phyloP scores from a whole-genome alignment of 2,888 invertebrate genomes.

The Osedax fenrisi region DNA sequence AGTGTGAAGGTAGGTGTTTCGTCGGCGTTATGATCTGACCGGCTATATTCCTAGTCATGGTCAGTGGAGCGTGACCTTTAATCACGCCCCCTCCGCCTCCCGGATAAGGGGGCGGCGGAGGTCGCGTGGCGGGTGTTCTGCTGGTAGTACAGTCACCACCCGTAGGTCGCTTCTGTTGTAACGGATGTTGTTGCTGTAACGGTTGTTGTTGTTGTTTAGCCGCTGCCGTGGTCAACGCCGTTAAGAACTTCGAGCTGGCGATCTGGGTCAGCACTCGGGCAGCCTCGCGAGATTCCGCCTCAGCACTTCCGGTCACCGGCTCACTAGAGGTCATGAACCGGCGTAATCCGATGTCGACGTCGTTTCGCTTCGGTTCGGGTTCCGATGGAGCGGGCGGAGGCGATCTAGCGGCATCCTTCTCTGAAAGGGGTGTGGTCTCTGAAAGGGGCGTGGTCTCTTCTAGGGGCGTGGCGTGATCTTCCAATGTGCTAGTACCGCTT shows the following conservation, averaged over 20 bases:
- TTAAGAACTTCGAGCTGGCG: not conserved
- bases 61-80: not conserved
- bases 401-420: not conserved
- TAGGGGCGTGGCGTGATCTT: not conserved
- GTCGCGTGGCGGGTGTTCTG: not conserved
- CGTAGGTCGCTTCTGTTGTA: no score
- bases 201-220: no score
- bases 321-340: not conserved
- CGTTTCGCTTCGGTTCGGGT: not conserved
- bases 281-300: not conserved
- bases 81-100: not conserved
- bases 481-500: not conserved
- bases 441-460: not conserved
- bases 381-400: not conserved
- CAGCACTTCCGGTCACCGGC: not conserved
- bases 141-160: not conserved
- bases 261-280: not conserved
- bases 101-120: not conserved
- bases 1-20: not conserved
- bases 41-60: slow-evolving; percentile 6
- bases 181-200: no score
- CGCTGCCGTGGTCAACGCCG: not conserved
- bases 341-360: not conserved
- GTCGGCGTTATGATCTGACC: slow-evolving; percentile 13
- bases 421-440: not conserved